Conservation (phyloP, 2,113 vertebrate species). For the Butastur rufipennis region DNA sequence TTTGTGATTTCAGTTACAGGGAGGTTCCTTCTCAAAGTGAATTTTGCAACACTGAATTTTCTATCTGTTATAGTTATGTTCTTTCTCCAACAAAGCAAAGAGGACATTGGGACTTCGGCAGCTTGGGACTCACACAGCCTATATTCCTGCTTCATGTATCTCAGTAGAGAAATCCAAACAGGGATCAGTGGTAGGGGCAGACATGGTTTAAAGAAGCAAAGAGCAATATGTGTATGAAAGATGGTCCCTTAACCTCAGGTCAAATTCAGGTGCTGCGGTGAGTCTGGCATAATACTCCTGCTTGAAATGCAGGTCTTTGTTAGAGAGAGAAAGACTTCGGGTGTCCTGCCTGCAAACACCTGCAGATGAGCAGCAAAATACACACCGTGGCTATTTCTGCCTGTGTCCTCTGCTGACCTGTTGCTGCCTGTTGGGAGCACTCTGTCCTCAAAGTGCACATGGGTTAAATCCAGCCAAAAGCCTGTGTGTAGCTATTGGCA, state of each 20-base stretch:
- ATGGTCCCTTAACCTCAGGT: background rate
- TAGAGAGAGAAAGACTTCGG: background rate
- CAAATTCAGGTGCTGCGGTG: background rate
- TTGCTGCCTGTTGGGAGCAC: background rate
- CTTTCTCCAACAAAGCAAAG: background rate
- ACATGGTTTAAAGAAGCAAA: background rate
- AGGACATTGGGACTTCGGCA: background rate
- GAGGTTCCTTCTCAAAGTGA: background rate
- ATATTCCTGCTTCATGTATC: background rate
- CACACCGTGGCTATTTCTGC: background rate
- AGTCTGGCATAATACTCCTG: background rate
- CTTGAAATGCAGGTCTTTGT: background rate
- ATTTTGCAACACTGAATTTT: background rate
- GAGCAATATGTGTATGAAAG: background rate
- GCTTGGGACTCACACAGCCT: background rate
- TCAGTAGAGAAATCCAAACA: background rate
- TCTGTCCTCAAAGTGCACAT: background rate
- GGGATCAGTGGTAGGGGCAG: background rate
- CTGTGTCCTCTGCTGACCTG: background rate
- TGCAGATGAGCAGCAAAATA: background rate
- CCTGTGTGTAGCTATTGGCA: background rate
- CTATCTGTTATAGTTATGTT: background rate
- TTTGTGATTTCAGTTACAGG: background rate
- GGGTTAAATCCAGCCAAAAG: background rate
- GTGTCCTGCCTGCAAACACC: background rate